These are phyloP conservation scores for Trichonephila clavipes DNA, from an alignment of 1,140 invertebrate species.

Conservation along the genomic window DNA sequence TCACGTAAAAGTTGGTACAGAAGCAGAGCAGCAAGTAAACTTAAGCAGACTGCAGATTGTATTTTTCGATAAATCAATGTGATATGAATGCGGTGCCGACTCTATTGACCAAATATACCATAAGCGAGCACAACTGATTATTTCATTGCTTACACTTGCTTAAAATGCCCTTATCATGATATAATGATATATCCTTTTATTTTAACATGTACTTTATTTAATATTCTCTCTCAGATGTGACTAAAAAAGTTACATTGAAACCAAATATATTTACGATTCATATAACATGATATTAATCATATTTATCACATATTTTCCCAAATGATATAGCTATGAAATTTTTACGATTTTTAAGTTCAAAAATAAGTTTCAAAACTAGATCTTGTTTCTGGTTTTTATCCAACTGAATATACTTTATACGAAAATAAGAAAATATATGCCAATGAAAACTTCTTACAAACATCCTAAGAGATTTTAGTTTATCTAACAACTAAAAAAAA, in stretches of 20 bases:
- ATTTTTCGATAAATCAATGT: slow-evolving; percentile 75
- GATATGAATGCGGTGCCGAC: slow-evolving; percentile 70
- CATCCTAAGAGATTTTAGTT: too few relatives aligned
- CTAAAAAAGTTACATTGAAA: not conserved
- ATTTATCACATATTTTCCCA: not conserved
- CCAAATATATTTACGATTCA: not conserved
- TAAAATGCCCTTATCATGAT: not conserved
- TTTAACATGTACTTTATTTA: not conserved
- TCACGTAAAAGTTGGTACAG: slow-evolving; percentile 20
- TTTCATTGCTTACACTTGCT: slow-evolving; percentile 1
- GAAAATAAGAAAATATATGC: too few relatives aligned
- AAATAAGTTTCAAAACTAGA: too few relatives aligned
- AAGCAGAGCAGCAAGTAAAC: slow-evolving; percentile 13
- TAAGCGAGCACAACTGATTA: not conserved
- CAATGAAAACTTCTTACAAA: too few relatives aligned
- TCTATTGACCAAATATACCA: slow-evolving; percentile 62
- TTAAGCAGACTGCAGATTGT: slow-evolving; percentile 56
- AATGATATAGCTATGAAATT: too few relatives aligned
- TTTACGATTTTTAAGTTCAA: too few relatives aligned
- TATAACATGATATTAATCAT: not conserved
- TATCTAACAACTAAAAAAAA: too few relatives aligned
- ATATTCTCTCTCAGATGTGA: not conserved
- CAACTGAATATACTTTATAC: too few relatives aligned
- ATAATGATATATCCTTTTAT: not conserved
- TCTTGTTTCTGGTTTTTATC: too few relatives aligned